Evolutionary conservation across 2,797 vertebrate species (phyloP), one percentile per base, ranked within the genome.

Genomic region (Crax fasciolata): DNA sequence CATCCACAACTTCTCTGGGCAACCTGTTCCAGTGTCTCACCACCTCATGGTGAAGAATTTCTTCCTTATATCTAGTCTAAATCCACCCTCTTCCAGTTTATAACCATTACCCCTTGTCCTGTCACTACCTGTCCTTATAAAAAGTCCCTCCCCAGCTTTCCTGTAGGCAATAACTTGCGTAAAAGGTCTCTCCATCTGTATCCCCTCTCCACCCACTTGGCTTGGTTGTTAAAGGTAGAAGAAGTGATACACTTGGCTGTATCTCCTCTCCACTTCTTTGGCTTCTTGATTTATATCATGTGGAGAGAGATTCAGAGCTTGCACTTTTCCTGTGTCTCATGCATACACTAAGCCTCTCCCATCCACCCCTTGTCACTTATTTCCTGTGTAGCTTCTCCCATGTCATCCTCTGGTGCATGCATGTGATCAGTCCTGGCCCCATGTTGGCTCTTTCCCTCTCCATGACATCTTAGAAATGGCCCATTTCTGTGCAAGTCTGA

Each of bases 361-460:
- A 59, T 2, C 5, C 10, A 6, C 6, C 8, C 30, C 2, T 11
- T 41, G 3, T 10, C 27, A 17, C 8, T 24, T 9, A 44, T 71
- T 74, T 57, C 27, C 49, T 27, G 4, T 1, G 4, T 17, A 54
- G 28, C 44, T 68, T 52, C 3, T 46, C 38, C 32, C 6, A 5
- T 2, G 19, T 39, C 41, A 14, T 5, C 5, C 7, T 13, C 20
- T 0, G 0, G 5, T 13, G 7, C 19, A 4, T 5, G 8, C 14
- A 2, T 3, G 20, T 13, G 67, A 13, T 6, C 59, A 30, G 1
- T 23, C 67, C 43, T 24, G 16, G 20, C n/a, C 46, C n/a, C 0
- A 0, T 2, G 9, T 4, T 19, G 27, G 5, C 0, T 3, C 25
- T 39, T 13, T 1, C 48, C 54, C 16, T 11, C 27, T 87, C 70